Conservation (phyloP, 2,797 vertebrate species). For the Melanogrammus aeglefinus region DNA sequence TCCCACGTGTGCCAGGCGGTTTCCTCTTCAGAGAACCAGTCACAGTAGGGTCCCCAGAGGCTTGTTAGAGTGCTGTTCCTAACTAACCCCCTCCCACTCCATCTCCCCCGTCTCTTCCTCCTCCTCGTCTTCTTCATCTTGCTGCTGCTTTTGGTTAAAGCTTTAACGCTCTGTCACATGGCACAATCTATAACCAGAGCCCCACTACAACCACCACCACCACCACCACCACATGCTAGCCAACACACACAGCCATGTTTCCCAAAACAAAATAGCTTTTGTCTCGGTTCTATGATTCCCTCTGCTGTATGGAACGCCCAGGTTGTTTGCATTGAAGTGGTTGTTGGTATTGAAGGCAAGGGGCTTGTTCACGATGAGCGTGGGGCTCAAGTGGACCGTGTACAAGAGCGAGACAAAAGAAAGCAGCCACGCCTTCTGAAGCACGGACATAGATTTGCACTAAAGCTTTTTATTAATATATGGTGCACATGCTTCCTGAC, state of each 20-base stretch:
- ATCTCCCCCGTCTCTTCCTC: conserved; percentile 18
- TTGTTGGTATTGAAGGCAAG: not conserved
- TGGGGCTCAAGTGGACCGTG: conserved; percentile 8
- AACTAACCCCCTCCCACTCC: not conserved
- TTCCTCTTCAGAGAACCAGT: conserved; percentile 38
- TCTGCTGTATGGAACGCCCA: not conserved
- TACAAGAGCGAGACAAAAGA: not conserved
- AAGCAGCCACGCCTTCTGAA: not conserved
- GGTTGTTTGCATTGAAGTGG: not conserved
- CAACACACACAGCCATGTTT: not conserved
- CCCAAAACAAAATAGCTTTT: not conserved
- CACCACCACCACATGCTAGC: not conserved
- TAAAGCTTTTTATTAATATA: not conserved
- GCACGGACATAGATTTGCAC: not conserved
- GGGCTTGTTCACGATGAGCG: conserved; percentile 13
- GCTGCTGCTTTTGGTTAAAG: not conserved
- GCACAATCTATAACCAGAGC: conserved; percentile 2
- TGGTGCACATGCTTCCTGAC: not conserved
- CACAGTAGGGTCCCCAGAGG: conserved; percentile 46
- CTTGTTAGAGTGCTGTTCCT: conserved; percentile 63
- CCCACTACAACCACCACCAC: not conserved
- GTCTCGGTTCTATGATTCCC: not conserved
- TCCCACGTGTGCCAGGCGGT: conserved; percentile 59
- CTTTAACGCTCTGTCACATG: not conserved
- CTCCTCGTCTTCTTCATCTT: not conserved